A percentile compares a stretch with the other conserved stretches of the same genome.
Evolutionary conservation across 2,797 vertebrate species (phyloP).

Genomic region (Gobionotothen gibberifrons): DNA sequence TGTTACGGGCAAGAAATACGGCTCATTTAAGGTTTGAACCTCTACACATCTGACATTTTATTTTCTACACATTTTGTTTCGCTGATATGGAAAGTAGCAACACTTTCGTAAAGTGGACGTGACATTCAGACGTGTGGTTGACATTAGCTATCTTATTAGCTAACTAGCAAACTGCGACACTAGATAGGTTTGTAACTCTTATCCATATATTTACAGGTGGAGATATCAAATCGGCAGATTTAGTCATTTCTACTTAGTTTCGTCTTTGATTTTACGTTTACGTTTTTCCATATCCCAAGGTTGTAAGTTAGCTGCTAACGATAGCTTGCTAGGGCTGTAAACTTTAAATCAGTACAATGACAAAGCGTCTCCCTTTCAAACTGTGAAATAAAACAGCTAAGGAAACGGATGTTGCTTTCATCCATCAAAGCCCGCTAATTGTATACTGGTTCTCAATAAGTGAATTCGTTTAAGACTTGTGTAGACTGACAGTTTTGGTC

Average conservation of each 20-base stretch:
- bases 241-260: not conserved
- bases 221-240: too few species aligned
- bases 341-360: not conserved
- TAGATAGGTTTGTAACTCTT: not conserved
- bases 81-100: not conserved
- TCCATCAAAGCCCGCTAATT: accelerated
- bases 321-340: not conserved
- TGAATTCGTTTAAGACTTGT: not conserved
- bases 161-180: conserved; percentile 27
- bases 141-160: conserved; percentile 10
- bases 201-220: not conserved
- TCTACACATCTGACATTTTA: accelerated
- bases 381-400: not conserved
- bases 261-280: not conserved
- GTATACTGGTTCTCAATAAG: not conserved
- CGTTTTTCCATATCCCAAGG: accelerated
- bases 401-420: not conserved
- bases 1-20: conserved; percentile 59
- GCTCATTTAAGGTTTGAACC: conserved; percentile 66
- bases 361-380: not conserved
- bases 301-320: not conserved
- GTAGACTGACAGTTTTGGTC: not conserved
- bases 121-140: accelerated
- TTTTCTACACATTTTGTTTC: not conserved
- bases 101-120: not conserved